Conservation (phyloP, 2,113 vertebrate species). For the Genyomyrus donnyi region DNA sequence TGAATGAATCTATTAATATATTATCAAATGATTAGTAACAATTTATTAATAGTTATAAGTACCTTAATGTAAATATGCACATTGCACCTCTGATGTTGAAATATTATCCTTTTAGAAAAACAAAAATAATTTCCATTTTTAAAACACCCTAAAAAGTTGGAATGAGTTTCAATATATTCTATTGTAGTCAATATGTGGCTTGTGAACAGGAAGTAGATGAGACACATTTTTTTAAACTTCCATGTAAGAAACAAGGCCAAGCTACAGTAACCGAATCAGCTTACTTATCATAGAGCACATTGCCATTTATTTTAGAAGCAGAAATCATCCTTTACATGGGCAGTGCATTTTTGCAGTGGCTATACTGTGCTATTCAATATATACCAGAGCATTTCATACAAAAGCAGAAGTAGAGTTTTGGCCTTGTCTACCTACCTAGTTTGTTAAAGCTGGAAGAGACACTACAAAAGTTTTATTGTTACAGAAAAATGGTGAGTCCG, state of each 20-base stretch:
- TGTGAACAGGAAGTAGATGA: neutral
- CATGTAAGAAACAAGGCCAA: neutral
- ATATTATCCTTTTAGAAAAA: neutral
- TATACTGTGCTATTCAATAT: neutral
- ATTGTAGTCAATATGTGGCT: neutral
- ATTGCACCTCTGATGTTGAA: neutral
- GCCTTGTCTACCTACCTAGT: neutral
- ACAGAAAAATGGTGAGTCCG: neutral
- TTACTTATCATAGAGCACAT: neutral
- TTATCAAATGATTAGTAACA: neutral
- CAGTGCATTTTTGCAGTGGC: neutral
- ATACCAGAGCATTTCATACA: neutral
- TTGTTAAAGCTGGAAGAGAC: neutral
- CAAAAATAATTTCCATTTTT: neutral
- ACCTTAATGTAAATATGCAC: neutral
- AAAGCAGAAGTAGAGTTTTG: neutral
- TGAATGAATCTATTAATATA: neutral
- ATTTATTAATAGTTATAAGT: neutral
- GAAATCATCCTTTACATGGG: neutral
- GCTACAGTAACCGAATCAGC: neutral
- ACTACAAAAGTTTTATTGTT: neutral
- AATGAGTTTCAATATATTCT: neutral
- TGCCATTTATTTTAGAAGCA: neutral
- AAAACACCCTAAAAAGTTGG: neutral
- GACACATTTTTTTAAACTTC: neutral